A percentile compares a stretch with the other conserved stretches of the same genome.
phyloP scores from a whole-genome alignment of 2,888 invertebrate genomes.

The Erynnis tages region DNA sequence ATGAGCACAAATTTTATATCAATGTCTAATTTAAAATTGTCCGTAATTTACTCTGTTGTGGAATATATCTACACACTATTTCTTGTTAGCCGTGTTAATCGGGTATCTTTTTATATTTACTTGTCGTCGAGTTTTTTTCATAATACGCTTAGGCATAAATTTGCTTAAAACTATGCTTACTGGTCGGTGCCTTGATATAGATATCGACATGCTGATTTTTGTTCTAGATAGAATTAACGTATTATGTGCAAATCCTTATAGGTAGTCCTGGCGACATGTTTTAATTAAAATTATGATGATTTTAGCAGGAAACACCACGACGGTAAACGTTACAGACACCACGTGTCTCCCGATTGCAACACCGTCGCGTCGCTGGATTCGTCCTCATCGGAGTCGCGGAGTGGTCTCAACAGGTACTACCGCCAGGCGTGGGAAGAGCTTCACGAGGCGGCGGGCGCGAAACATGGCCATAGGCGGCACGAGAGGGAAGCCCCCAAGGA shows the following conservation, averaged over 20 bases:
- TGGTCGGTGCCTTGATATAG: no score
- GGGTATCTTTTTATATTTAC: no score
- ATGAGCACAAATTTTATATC: no score
- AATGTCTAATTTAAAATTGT: no score
- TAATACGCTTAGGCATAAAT: no score
- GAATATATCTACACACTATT: no score
- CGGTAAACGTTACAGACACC: conserved; percentile 93
- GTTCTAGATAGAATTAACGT: no score
- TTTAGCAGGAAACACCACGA: conserved; percentile 80
- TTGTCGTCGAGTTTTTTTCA: no score
- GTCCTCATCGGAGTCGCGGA: conserved; percentile 91
- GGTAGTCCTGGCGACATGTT: neutral
- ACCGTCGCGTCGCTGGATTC: conserved; percentile 95
- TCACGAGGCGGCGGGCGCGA: conserved; percentile 88
- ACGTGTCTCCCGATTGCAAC: conserved; percentile 94
- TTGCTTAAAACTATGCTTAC: no score
- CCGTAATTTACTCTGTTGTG: no score
- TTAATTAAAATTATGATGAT: neutral
- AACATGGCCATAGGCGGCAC: conserved; percentile 63
- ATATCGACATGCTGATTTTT: no score
- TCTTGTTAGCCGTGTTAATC: no score
- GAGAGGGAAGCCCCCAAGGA: conserved; percentile 84
- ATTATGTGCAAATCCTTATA: neutral
- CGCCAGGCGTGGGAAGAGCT: conserved; percentile 96
- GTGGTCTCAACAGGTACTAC: conserved; percentile 93